Base-by-base conservation (phyloP, 2,113 vertebrate species). In the Sylvilagus bachmani region DNA sequence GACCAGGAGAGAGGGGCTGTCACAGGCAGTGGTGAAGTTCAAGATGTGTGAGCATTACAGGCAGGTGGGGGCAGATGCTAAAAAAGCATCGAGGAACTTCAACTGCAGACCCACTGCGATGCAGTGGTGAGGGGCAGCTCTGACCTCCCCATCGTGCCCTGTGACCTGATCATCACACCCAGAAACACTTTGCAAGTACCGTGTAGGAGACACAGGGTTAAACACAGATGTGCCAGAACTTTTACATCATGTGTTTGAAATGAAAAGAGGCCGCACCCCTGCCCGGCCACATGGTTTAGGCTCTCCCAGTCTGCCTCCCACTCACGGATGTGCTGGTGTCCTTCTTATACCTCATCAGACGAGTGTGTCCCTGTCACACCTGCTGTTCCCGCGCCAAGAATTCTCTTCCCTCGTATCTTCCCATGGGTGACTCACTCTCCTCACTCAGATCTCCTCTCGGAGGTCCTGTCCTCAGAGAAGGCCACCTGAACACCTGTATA, bases 301-400 rank as follows among this genome's bases (percentile, higher is more conserved):
- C 67, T 29, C 21, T 3, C 8, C 44, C 1, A 10, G 19, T 38
- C 27, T 44, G 29, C 49, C 44, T 67, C 24, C 61, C 58, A 64
- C n/a, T 71, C 53, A 9, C 1, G 0, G 4, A 6, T 66, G 70
- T 25, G 21, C 2, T 2, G 8, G 38, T 14, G 5, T 8, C 33
- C 67, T 21, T 49, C 22, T 61, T 66, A 12, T 3, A 61, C 19
- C 64, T 53, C 4, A 33, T 38, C 29, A 5, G 10, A 36, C 7
- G 36, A 49, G 11, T 10, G 4, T 2, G 1, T 24, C n/a, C 73
- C 73, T 17, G 80, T 90, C 71, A 67, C 62, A 77, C 36, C 0
- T 31, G n/a, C 85, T 51, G 0, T 33, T 80, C 11, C 9, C 33
- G 6, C 58, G 6, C 22, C 69, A 10, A 0, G 55, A 44, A 19